Evolutionary conservation across 2,888 invertebrate species (phyloP).

Genomic region (Microchrysa polita): DNA sequence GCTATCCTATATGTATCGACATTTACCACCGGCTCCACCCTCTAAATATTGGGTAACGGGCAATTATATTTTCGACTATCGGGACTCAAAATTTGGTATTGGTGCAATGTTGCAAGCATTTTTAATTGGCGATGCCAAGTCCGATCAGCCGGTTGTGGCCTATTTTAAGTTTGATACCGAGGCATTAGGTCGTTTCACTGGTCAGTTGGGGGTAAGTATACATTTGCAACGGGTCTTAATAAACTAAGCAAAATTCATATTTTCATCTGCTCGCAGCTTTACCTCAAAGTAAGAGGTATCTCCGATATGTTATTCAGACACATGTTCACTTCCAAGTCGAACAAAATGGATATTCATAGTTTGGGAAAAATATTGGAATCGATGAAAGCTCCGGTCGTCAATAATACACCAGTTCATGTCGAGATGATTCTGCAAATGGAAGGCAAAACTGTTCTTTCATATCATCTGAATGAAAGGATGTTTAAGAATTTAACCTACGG

Average conservation of each 20-base stretch:
- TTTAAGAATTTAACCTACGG: conserved; percentile 71
- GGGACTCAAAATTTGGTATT: conserved; percentile 71
- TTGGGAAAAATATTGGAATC: conserved; percentile 65
- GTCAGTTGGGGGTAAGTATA: conserved; percentile 67
- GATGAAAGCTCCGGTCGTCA: conserved; percentile 64
- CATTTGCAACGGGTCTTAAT: conserved; percentile 7
- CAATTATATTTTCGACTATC: conserved; percentile 76
- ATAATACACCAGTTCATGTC: conserved; percentile 69
- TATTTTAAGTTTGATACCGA: conserved; percentile 69
- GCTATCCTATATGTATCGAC: conserved; percentile 72
- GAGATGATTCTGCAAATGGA: conserved; percentile 74
- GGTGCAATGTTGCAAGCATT: conserved; percentile 71
- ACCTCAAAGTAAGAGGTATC: conserved; percentile 66
- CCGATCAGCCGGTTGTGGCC: conserved; percentile 73
- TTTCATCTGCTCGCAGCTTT: conserved; percentile 66
- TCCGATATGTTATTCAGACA: conserved; percentile 66
- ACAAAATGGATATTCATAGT: conserved; percentile 67
- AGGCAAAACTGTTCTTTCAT: conserved; percentile 73
- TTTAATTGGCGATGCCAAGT: conserved; percentile 72
- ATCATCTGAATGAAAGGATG: conserved; percentile 73
- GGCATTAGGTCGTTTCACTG: conserved; percentile 68
- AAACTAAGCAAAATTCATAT: conserved; percentile 9
- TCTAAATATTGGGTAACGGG: conserved; percentile 74
- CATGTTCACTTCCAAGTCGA: conserved; percentile 64
- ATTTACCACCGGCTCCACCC: conserved; percentile 69